Conservation (phyloP, 2,113 vertebrate species). For the Marmota flaviventris region DNA sequence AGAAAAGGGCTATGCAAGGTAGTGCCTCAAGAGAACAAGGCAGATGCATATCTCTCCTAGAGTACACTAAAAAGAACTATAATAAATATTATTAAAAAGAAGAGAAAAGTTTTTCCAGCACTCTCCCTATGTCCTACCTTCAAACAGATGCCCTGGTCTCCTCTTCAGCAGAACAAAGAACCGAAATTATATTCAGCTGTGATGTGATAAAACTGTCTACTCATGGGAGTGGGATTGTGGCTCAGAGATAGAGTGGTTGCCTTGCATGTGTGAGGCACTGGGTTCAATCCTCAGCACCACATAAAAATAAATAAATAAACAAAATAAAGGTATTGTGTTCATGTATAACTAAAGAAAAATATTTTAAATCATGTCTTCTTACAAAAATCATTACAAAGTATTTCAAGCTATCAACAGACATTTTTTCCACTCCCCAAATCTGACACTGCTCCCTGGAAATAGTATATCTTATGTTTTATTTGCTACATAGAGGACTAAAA, state of each 20-base stretch:
- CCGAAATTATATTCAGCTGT: neutral
- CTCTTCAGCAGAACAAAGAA: neutral
- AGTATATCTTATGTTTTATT: neutral
- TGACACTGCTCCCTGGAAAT: neutral
- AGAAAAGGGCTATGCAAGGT: slow-evolving; percentile 35
- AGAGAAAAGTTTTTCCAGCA: neutral
- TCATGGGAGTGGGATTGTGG: too few species aligned
- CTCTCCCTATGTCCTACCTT: neutral
- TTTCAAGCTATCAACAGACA: neutral
- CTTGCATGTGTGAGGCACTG: too few species aligned
- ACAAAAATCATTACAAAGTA: slow-evolving; percentile 22
- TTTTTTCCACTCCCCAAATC: neutral
- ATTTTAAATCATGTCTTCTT: neutral
- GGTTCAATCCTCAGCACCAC: too few species aligned
- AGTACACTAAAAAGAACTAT: accelerated
- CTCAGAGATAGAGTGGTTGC: too few species aligned
- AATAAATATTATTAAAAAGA: neutral
- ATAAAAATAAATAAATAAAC: too few species aligned
- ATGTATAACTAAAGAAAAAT: too few species aligned
- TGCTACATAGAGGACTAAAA: neutral
- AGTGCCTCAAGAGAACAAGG: neutral
- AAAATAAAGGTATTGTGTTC: too few species aligned
- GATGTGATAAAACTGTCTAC: neutral
- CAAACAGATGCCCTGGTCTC: neutral
- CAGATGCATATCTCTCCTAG: neutral